These are phyloP conservation scores for Agrypnus murinus DNA, from an alignment of 2,888 invertebrate species.

Conservation along the genomic window DNA sequence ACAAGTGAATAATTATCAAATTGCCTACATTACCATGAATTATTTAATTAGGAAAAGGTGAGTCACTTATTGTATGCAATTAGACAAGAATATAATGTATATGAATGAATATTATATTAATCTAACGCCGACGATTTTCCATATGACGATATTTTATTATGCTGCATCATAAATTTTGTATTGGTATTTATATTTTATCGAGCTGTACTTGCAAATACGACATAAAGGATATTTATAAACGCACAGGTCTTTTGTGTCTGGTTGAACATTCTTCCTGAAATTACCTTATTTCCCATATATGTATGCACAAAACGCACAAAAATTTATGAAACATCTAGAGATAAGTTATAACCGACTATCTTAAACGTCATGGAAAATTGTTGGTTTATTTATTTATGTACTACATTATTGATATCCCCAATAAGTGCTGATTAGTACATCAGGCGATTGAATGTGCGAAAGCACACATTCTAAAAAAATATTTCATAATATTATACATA, in stretches of 20 bases:
- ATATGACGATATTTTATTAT: constrained; percentile 35
- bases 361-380: too few species aligned
- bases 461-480: too few species aligned
- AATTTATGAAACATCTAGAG: constrained; percentile 9
- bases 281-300: constrained; percentile 41
- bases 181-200: constrained; percentile 50
- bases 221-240: constrained; percentile 42
- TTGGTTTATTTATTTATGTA: too few species aligned
- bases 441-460: too few species aligned
- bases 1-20: constrained; percentile 44
- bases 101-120: constrained; percentile 45
- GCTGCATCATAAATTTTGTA: constrained; percentile 46
- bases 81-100: constrained; percentile 43
- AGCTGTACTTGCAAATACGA: constrained; percentile 44
- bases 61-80: constrained; percentile 50
- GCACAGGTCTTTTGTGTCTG: constrained; percentile 40
- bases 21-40: constrained; percentile 33
- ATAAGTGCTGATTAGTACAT: too few species aligned
- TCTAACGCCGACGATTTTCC: constrained; percentile 49
- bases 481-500: too few species aligned
- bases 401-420: too few species aligned
- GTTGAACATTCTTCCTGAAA: constrained; percentile 44
- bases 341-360: neutral
- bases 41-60: constrained; percentile 47
- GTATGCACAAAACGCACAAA: constrained; percentile 11